Evolutionary conservation across 2,113 vertebrate species (phyloP), one percentile per base, ranked within the genome.

Genomic region (Acrocephalus arundinaceus): DNA sequence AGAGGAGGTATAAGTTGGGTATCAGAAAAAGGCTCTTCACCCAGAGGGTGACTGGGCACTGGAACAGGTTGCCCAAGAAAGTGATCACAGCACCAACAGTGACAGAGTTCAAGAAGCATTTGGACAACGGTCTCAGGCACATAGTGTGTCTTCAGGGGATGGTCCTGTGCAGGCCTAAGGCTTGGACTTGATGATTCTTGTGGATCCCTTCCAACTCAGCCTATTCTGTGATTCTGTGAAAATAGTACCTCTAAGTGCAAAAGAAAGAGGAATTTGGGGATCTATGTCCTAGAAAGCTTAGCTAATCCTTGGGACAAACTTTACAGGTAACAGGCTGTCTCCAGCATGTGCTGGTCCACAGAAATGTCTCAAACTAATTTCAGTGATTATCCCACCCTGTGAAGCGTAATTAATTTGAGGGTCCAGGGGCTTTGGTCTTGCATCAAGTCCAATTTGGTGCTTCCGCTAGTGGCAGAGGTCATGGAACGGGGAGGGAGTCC

Each of bases 401-500:
- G 87, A 89, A 85, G 85, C 2, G 0, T 75, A 77, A 78, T 65
- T 93, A 85, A 95, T 67, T 28, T 55, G 43, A 87, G 35, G 67
- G 41, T 89, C 55, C 35, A n/a, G 48, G 43, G 61, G 41, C 25
- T 49, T 87, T 71, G 30, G 57, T 52, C 61, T 81, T 4, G 0
- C 41, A 80, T 73, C 63, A n/a, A 43, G 43, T 89, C 41, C 59
- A 46, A n/a, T 80, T 49, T 66, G 68, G 49, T 10, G 4, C 31
- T 85, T 91, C 78, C 0, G 0, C 37, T 21, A 31, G 15, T 0
- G 0, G 49, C 46, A 52, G 73, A 51, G 52, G 63, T 23, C 3
- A 1, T 0, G 0, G 80, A 54, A 63, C 2, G 33, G 45, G 58
- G 51, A 81, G 25, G 0, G 0, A 78, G 25, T 7, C 46, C 61